Base-by-base conservation (phyloP, 2,797 vertebrate species). In the Artibeus lituratus region DNA sequence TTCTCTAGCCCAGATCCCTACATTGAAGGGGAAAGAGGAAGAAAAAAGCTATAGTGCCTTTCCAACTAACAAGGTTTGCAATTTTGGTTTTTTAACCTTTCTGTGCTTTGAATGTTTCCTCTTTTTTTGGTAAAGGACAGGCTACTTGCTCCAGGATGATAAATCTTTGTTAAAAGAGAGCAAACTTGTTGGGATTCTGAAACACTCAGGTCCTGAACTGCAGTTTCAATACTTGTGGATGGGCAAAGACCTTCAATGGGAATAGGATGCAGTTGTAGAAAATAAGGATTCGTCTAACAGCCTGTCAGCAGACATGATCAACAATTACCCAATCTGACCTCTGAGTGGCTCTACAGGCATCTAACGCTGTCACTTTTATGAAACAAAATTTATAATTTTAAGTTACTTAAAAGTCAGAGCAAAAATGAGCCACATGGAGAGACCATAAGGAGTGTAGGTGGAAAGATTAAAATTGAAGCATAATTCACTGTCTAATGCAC, bases 391-490 rank as follows among this genome's bases (percentile, higher is more conserved):
- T 97, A 94, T 62, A 97, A 95, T 97, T 97, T 94, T 95, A 95
- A 98, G 93, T 95, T 96, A 91, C 77, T 97, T 97, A 94, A 97
- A 97, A 98, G 96, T 97, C 97, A 97, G 95, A 97, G 77, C 93
- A 96, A 96, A 96, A 97, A 97, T 95, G 86, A 98, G 81, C 96
- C 97, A 98, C 98, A 98, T 97, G 97, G 92, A 94, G 97, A 77
- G 89, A 96, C 91, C 98, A 98, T 97, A 98, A 98, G 98, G 97
- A 97, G 96, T 96, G 98, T 98, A 98, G 98, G 98, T 96, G 97
- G 97, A 80, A 97, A 98, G 97, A 98, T 97, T 97, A 98, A 98
- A 98, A 98, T 76, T 91, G 88, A 96, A 96, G 92, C 90, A 96
- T 97, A 94, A 97, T 98, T 97, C 98, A 96, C 96, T 98, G 95